Percentiles rank a stretch among this genome's conserved stretches.
These are phyloP conservation scores for Emydura subglobosa DNA, from an alignment of 2,113 vertebrate genomes.

Conservation along the genomic window DNA sequence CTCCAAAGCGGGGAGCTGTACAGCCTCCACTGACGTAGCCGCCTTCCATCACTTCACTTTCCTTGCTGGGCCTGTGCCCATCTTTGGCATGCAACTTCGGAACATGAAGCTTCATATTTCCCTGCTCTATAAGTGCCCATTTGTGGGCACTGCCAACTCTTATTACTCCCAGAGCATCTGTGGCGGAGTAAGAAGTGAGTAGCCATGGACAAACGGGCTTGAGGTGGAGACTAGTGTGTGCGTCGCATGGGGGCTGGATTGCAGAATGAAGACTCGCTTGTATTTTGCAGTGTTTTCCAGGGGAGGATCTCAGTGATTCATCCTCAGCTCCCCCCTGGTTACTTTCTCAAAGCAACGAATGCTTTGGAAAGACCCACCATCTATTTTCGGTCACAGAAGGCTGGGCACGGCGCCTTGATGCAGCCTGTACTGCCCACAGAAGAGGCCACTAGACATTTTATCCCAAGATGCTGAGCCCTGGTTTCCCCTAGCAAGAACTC, in stretches of 20 bases:
- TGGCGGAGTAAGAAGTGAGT: not conserved
- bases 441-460: not conserved
- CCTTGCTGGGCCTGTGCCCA: not conserved
- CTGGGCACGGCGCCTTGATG: fast-evolving
- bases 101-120: not conserved
- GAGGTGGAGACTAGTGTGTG: not conserved
- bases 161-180: not conserved
- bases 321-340: not conserved
- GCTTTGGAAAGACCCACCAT: not conserved
- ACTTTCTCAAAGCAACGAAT: not conserved
- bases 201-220: not conserved
- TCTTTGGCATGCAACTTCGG: not conserved
- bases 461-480: fast-evolving
- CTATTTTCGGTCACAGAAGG: not conserved
- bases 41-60: not conserved
- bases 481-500: not conserved
- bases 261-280: not conserved
- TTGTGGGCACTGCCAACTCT: not conserved
- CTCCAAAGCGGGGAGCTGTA: not conserved
- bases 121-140: not conserved
- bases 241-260: not conserved
- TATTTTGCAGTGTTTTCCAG: not conserved
- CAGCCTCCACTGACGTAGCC: not conserved
- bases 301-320: not conserved
- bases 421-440: not conserved